phyloP scores from a whole-genome alignment of 2,113 vertebrate genomes.

The Turnix velox region DNA sequence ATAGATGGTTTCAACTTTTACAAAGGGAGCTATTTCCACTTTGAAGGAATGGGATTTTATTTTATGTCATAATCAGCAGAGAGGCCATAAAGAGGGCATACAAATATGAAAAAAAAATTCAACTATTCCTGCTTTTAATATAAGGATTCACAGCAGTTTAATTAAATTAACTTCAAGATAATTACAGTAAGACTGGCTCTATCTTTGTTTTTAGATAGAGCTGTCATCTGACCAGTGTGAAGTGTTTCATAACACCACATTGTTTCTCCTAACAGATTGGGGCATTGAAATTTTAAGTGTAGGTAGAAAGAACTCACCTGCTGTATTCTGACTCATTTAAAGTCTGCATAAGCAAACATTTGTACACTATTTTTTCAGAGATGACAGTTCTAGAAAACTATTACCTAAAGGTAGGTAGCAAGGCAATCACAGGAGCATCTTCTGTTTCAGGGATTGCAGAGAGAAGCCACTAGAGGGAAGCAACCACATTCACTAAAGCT shows the following conservation, averaged over 20 bases:
- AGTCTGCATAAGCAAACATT: background rate
- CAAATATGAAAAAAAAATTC: background rate
- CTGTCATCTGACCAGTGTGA: too few relatives aligned
- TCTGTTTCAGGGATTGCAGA: background rate
- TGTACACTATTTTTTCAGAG: background rate
- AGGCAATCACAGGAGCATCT: background rate
- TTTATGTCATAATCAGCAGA: background rate
- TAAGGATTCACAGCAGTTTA: background rate
- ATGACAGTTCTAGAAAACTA: background rate
- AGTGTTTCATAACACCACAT: accelerated
- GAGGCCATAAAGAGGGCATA: background rate
- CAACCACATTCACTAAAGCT: background rate
- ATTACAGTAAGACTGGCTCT: background rate
- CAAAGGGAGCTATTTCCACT: background rate
- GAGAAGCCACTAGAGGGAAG: constrained; percentile 6
- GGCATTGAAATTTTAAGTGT: background rate
- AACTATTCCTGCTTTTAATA: background rate
- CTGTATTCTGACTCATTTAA: background rate
- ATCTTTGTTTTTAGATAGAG: background rate
- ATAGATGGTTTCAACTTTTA: background rate
- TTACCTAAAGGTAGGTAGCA: background rate
- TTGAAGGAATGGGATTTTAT: background rate
- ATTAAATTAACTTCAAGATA: background rate
- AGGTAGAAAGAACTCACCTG: background rate
- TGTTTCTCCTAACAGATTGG: background rate